Base-by-base conservation (phyloP, 2,888 invertebrate genomes). In the Euzetes globulus region DNA sequence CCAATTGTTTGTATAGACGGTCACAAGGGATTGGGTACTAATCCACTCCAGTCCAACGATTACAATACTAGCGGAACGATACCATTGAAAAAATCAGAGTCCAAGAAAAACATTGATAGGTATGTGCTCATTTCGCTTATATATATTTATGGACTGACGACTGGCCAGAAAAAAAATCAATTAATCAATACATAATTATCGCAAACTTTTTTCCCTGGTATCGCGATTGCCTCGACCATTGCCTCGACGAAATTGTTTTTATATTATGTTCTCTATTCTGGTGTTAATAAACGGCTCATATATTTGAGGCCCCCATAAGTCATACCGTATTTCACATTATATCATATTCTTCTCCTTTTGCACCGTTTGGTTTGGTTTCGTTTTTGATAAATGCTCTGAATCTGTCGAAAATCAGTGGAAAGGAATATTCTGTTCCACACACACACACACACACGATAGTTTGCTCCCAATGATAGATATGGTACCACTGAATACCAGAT, bases 41-140 rank as follows among this genome's bases (percentile, higher is more conserved):
- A 63, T 63, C 63, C 63, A n/a, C 19, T 63, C n/a, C 63, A 63
- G 27, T 19, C 63, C 63, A 63, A 63, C 27, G 63, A 63, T 63
- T 63, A 33, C 63, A 63, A 63, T 19, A 63, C 63, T 1, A 63
- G 33, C 37, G 63, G 63, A 29, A 63, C 63, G 37, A 63, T 63
- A 33, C 63, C 63, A 63, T 17, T 63, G 37, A 63, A 63, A 29
- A 63, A 63, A 33, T 63, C 63, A 33, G 63, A 63, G 63, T 63
- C 63, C n/a, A 63, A 63, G 63, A 63, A 63, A 63, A 63, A 63
- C 63, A 63, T 63, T 63, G 63, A 63, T 37, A 63, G 63, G 63
- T 63, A 63, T 55, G 55, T 55, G 50, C 50, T 50, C 17, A n/a
- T 50, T 50, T 41, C 11, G 7, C 7, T 33, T 33, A 33, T 41